Evolutionary conservation across 2,797 vertebrate genomes (phyloP), one percentile per base, ranked within the genome.

Genomic region (Gouania willdenowi): DNA sequence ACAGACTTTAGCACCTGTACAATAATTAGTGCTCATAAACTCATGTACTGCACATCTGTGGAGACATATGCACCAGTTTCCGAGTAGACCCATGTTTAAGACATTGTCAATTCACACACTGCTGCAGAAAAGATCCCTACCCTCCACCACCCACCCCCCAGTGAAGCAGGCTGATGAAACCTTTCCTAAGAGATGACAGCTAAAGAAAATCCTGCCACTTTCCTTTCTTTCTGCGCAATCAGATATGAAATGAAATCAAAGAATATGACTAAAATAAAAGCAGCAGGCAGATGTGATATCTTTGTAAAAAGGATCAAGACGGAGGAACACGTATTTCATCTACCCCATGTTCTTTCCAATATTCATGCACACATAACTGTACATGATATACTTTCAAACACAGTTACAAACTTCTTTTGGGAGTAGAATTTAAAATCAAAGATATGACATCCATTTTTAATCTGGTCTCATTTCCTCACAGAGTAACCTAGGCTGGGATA

Each of bases 161-260:
- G 27, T 27, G 23, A 52, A 37, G 50, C 30, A 24, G 58, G 55
- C 55, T 83, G 73, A 79, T 75, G 75, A 79, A 82, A 85, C 46
- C 51, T 64, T 69, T 62, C 66, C 54, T 38, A 40, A 54, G 67
- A 59, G 58, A 75, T 75, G 44, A 38, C 57, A 64, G 44, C 34
- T 27, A 48, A 60, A 66, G 45, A 50, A n/a, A 66, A 64, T 19
- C 3, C 27, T 12, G 41, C 8, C 25, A 26, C 24, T 25, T 50
- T n/a, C 33, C 15, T 37, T 16, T n/a, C 5, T 35, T 13, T 35
- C 36, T 42, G 7, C 15, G 33, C 47, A 60, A 70, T 68, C 59
- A 67, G 54, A 72, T 45, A 35, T 49, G 43, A 38, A 19, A 19
- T 22, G 30, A 44, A 66, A 44, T 23, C 35, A 38, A 63, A 44